A percentile compares a stretch with the other conserved stretches of the same genome.
Evolutionary conservation across 2,797 vertebrate species (phyloP).

Genomic region (Enteromius treurensis): DNA sequence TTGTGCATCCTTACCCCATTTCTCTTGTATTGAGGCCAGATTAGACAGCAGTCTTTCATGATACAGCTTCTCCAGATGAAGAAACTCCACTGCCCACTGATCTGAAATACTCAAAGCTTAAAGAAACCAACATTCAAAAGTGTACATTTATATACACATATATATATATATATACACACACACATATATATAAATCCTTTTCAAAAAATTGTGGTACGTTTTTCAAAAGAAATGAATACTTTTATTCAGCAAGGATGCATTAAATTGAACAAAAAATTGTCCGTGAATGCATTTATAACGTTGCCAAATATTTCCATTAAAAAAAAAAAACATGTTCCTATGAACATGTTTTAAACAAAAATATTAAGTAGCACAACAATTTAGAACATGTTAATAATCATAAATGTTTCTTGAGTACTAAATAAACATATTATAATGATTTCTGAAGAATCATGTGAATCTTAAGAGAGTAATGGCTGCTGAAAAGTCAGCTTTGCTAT

Average conservation of each 20-base stretch:
- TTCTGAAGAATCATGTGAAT: not conserved
- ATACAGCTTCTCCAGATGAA: slow-evolving; percentile 91
- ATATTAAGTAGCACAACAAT: not conserved
- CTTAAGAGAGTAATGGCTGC: not conserved
- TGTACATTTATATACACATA: not conserved
- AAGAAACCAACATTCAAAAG: slow-evolving; percentile 55
- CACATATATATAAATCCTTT: too few species aligned
- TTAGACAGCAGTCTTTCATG: slow-evolving; percentile 94
- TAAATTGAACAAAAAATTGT: not conserved
- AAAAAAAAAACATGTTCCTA: not conserved
- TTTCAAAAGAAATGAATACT: not conserved
- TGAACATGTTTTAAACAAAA: not conserved
- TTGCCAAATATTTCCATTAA: not conserved
- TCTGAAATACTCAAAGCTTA: slow-evolving; percentile 77
- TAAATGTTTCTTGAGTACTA: not conserved
- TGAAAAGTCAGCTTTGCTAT: not conserved
- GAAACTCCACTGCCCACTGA: slow-evolving; percentile 91
- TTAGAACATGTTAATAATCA: not conserved
- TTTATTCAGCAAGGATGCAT: not conserved
- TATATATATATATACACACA: not conserved
- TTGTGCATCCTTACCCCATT: slow-evolving; percentile 84
- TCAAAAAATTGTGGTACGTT: not conserved
- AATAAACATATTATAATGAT: not conserved
- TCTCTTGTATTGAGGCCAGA: slow-evolving; percentile 87
- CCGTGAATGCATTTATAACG: not conserved